Base-by-base conservation (phyloP, 2,113 vertebrate genomes). In the Camelus bactrianus region DNA sequence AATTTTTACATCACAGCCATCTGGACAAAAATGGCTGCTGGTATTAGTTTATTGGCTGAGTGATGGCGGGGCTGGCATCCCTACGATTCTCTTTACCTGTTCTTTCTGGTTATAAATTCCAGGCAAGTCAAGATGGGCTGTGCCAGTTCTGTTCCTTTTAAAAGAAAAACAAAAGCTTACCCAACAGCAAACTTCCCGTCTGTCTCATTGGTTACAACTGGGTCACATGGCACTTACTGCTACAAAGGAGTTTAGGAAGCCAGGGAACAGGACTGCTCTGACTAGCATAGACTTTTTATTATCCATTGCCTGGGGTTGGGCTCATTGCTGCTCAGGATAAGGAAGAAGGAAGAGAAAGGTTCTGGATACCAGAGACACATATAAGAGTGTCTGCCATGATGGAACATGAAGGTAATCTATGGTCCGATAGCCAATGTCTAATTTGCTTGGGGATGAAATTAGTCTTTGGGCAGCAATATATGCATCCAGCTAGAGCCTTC, bases 401-500 rank as follows among this genome's bases (percentile, higher is more conserved):
- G 8, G 42, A 81, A 30, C 30, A 24, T 42, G 64, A 58, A 92
- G 14, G 28, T 90, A 42, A 62, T 32, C 82, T 94, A 8, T 3
- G 38, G 56, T 13, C 46, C 17, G 52, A 13, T 19, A 84, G 12
- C 8, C 13, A 58, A 42, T 7, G 24, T 77, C 64, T 88, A 28
- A 65, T 62, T 93, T 95, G 46, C 81, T 81, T 67, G 32, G 10
- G 2, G 46, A 65, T 88, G 60, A 88, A 92, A 88, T 95, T 60
- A 52, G 32, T 79, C 93, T 89, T 58, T 56, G 32, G 42, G 24
- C 28, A 96, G 83, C 69, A 75, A 58, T 56, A 38, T 35, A 56
- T 7, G 22, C 1, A 72, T 82, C 30, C 48, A 38, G 28, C 32
- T 60, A 48, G 17, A 79, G 17, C 28, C 54, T 35, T 11, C 65